Evolutionary conservation across 2,888 invertebrate genomes (phyloP).

Genomic region (Actias luna): DNA sequence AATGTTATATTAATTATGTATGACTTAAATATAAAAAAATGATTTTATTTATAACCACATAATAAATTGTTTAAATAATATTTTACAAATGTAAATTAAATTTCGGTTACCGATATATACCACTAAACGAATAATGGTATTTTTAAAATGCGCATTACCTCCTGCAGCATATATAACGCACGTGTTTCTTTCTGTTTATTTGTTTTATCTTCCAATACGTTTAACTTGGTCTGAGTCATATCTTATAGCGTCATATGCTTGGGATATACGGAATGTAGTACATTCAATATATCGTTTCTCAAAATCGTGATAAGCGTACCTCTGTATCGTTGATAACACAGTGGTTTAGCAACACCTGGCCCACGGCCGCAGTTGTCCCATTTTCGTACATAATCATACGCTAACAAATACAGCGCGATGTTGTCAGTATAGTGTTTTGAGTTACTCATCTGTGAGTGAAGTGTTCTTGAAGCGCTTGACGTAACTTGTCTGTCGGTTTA

Average conservation of each 20-base stretch:
- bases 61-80: no score
- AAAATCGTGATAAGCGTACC: constrained; percentile 28
- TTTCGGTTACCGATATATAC: neutral
- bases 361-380: constrained; percentile 51
- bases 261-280: constrained; percentile 7
- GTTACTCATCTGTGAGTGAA: constrained; percentile 54
- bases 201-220: neutral
- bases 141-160: constrained; percentile 1
- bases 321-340: constrained; percentile 43
- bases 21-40: no score
- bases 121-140: neutral
- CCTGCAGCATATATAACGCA: constrained; percentile 11
- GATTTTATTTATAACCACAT: no score
- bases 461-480: constrained; percentile 39
- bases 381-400: constrained; percentile 53
- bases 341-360: constrained; percentile 56
- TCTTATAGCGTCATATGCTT: constrained; percentile 1
- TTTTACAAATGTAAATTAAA: neutral
- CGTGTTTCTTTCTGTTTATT: constrained; percentile 11
- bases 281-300: constrained; percentile 4
- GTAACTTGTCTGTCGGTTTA: constrained; percentile 33
- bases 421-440: constrained; percentile 47
- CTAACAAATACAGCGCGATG: constrained; percentile 56
- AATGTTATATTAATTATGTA: no score
- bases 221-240: neutral